Base-by-base conservation (phyloP, 2,888 invertebrate species). In the Lacanobia oleracea region DNA sequence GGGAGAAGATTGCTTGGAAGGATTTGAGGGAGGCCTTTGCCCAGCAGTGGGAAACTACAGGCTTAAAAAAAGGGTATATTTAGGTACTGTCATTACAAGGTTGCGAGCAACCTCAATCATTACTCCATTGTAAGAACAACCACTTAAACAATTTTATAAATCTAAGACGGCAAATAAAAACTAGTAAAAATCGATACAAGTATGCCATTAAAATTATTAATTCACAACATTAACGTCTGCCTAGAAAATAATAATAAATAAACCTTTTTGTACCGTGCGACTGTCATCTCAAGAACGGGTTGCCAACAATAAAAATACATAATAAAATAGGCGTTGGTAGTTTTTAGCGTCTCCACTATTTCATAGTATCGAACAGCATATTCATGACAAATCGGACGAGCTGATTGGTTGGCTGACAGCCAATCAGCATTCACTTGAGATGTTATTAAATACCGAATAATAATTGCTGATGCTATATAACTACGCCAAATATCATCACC, bases 331-430 rank as follows among this genome's bases (percentile, higher is more conserved):
- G 68, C 71, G 74, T 62, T 68, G 54, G 23, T 50, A 63, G 21
- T 67, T 72, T 87, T 88, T 87, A 82, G 72, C 92, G 79, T 84
- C 92, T 94, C 92, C 85, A 91, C 68, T 75, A 86, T 84, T 91
- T 89, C 78, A 83, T 83, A 86, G 77, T 81, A 87, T 84, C 77
- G 84, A 88, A 87, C 84, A 75, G 77, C 82, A 82, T 86, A 86
- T 87, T 90, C 88, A 92, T 93, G 91, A 91, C 88, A 88, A 91
- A 93, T 92, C 91, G 90, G 87, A 85, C 83, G 72, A 75, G 74
- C 84, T 86, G 87, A 95, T 95, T 95, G 95, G 95, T 68, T 82
- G 87, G 78, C 82, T 77, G 60, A 63, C 80, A 86, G 86, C 95
- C 95, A 95, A 95, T 95, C 80, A 87, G 82, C 82, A 77, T 48